Evolutionary conservation across 2,888 invertebrate genomes (phyloP).

Genomic region (Diogma glabrata): DNA sequence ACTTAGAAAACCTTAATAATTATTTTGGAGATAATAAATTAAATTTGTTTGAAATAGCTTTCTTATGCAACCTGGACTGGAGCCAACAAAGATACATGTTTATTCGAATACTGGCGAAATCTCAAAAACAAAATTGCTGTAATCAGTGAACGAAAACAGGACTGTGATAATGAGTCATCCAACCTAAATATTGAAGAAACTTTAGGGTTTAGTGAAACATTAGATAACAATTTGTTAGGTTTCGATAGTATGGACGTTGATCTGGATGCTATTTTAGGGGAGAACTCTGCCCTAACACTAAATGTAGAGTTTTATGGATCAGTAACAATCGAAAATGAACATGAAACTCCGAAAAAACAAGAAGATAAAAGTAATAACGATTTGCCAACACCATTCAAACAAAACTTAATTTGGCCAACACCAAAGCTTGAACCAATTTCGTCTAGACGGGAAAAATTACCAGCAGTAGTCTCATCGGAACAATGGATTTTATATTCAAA

Average conservation of each 20-base stretch:
- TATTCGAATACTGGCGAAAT: no score
- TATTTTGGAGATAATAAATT: neutral
- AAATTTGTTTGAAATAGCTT: neutral
- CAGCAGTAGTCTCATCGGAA: neutral
- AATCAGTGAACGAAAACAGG: no score
- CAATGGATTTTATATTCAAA: slow-evolving; percentile 1
- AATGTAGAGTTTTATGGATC: neutral
- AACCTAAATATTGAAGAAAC: neutral
- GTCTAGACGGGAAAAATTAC: neutral
- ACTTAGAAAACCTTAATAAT: neutral
- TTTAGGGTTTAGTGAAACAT: no score
- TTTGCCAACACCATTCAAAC: neutral
- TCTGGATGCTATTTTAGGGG: no score
- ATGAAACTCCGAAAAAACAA: neutral
- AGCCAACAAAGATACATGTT: no score
- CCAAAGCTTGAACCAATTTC: neutral
- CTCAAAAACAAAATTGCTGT: no score
- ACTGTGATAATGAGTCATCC: neutral
- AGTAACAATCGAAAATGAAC: neutral
- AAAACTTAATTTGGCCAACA: neutral
- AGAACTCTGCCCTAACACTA: neutral
- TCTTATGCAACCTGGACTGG: no score
- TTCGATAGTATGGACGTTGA: no score
- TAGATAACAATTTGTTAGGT: no score
- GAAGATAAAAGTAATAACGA: neutral